Conservation (phyloP, 2,888 invertebrate species). For the Microplitis deprimator region DNA sequence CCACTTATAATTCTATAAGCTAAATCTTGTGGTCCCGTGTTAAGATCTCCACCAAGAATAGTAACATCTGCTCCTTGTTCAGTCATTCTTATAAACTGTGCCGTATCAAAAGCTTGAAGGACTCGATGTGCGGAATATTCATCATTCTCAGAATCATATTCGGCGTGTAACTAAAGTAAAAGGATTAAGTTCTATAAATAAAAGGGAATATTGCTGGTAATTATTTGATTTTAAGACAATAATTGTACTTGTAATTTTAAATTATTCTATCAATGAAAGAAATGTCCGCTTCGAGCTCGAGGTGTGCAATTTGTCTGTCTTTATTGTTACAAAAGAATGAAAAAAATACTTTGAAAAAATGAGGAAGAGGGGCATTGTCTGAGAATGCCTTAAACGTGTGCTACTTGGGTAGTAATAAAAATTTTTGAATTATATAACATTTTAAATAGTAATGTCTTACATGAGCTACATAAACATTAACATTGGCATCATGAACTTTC, state of each 20-base stretch:
- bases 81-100: slow-evolving; percentile 93
- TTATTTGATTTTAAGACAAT: too few species aligned
- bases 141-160: slow-evolving; percentile 88
- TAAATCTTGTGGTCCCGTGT: slow-evolving; percentile 90
- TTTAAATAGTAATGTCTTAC: slow-evolving; percentile 73
- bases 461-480: slow-evolving; percentile 95
- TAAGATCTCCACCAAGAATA: slow-evolving; percentile 94
- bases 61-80: slow-evolving; percentile 84
- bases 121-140: slow-evolving; percentile 94
- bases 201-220: neutral
- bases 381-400: too few species aligned
- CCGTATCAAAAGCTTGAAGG: slow-evolving; percentile 94
- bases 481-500: slow-evolving; percentile 77
- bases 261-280: too few species aligned
- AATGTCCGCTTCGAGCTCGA: too few species aligned
- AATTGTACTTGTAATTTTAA: too few species aligned
- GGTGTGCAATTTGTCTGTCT: too few species aligned
- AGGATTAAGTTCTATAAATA: slow-evolving; percentile 13
- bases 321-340: too few species aligned
- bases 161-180: slow-evolving; percentile 88
- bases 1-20: slow-evolving; percentile 79
- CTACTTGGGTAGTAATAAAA: too few species aligned
- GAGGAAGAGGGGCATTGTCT: too few species aligned
- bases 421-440: too few species aligned
- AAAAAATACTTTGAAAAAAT: too few species aligned